Evolutionary conservation across 2,113 vertebrate species (phyloP).

Genomic region (Oriolus oriolus): DNA sequence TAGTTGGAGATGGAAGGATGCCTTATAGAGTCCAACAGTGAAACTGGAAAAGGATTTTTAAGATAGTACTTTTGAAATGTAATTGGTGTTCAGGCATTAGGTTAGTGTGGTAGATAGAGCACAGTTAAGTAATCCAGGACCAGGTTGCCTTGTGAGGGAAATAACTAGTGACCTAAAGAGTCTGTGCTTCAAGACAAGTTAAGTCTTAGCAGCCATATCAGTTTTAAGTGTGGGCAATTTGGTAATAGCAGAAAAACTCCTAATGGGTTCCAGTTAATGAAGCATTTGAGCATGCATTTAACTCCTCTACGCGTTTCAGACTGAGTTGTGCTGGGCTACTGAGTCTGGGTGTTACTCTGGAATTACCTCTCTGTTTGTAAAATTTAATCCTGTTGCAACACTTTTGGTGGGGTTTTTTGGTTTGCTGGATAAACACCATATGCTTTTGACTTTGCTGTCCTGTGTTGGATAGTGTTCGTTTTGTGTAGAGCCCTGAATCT

Average conservation of each 20-base stretch:
- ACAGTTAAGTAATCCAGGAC: not conserved
- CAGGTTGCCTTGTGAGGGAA: not conserved
- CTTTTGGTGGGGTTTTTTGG: fast-evolving
- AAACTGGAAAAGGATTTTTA: not conserved
- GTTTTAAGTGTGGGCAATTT: not conserved
- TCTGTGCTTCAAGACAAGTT: not conserved
- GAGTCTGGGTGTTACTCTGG: not conserved
- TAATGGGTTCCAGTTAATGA: not conserved
- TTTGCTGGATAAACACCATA: not conserved
- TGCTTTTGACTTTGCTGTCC: not conserved
- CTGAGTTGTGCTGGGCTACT: not conserved
- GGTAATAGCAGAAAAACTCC: not conserved
- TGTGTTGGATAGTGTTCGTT: not conserved
- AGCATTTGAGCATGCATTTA: not conserved
- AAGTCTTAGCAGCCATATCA: not conserved
- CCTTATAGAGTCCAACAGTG: not conserved
- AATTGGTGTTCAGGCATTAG: not conserved
- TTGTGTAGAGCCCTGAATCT: not conserved
- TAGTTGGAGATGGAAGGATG: not conserved
- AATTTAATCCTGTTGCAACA: not conserved
- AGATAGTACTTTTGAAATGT: not conserved
- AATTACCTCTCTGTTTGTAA: not conserved
- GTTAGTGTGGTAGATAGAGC: not conserved
- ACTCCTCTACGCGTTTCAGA: not conserved
- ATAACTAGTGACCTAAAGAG: not conserved